Conservation (phyloP, 2,888 invertebrate genomes). For the Malthinus flaveolus region DNA sequence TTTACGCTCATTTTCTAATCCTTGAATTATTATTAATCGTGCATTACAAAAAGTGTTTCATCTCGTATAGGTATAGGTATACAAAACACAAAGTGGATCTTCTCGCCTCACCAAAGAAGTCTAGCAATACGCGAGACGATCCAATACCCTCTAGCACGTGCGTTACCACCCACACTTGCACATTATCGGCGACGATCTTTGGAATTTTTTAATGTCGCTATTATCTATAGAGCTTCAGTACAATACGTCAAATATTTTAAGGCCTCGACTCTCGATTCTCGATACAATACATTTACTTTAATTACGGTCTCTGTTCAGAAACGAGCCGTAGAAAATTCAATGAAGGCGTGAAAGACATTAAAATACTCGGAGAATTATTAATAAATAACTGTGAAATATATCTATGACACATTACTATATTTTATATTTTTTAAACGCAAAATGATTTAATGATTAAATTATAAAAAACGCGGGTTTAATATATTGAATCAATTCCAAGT, state of each 20-base stretch:
- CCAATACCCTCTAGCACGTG: slow-evolving; percentile 42
- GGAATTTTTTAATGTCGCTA: slow-evolving; percentile 53
- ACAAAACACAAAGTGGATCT: neutral
- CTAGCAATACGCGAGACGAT: slow-evolving; percentile 20
- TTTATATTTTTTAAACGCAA: no score
- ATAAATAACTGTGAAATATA: slow-evolving; percentile 3
- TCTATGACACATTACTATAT: neutral
- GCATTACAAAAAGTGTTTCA: no score
- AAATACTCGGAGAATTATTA: slow-evolving; percentile 3
- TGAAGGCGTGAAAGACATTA: slow-evolving; percentile 8
- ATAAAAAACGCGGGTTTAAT: no score
- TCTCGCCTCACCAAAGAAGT: slow-evolving; percentile 8
- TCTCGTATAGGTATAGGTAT: no score
- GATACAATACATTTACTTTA: slow-evolving; percentile 11
- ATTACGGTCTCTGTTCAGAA: slow-evolving; percentile 12
- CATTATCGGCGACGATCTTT: slow-evolving; percentile 46
- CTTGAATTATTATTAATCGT: no score
- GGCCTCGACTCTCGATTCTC: slow-evolving; percentile 18
- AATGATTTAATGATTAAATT: no score
- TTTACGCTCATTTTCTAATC: no score
- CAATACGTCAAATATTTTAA: slow-evolving; percentile 22
- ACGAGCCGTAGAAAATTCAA: slow-evolving; percentile 6
- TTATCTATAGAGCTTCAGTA: slow-evolving; percentile 35
- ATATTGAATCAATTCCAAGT: no score
- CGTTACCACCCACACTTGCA: slow-evolving; percentile 47